Base-by-base conservation (phyloP, 2,113 vertebrate species). In the Thoracochromis brauschi region DNA sequence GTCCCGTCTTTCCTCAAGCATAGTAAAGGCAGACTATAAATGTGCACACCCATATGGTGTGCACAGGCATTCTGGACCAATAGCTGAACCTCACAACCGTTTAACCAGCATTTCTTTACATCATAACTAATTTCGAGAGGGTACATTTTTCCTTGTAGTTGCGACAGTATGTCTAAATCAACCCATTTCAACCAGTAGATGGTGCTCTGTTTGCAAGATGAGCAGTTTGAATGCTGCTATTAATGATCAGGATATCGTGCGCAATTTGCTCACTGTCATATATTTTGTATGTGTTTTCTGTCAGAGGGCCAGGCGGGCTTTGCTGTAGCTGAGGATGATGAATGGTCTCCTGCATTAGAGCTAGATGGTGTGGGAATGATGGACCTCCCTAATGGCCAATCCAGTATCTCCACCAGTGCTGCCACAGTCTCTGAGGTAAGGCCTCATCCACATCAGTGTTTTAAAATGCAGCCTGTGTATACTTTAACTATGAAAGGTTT, bases 371-470 rank as follows among this genome's bases (percentile, higher is more conserved):
- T 96, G 96, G 96, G 95, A 98, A 98, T 97, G 83, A 99, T 99
- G 99, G 98, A 99, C 94, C 96, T 98, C 83, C 97, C 97, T 94
- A 99, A 99, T 94, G 98, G 98, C 91, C 98, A 98, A 95, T 91
- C 96, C 91, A 96, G 96, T 95, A 96, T 88, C 96, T 96, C 96
- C 91, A 97, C 95, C 90, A 89, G 96, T 12, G 95, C 95, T 53
- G 95, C 97, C 26, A 96, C 97, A 55, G 91, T 97, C 92, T 99
- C 98, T 78, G 98, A 99, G 98, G 99, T 99, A 80, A 94, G 89
- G 80, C 80, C 81, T 19, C 35, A 3, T 42, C 57, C 24, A 31
- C 9, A 1, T n/a, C 24, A 2, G 31, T 71, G 33, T 58, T 82
- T 58, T 21, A 21, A 16, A 58, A 21, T 51, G 38, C 13, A 4